Evolutionary conservation across 2,113 vertebrate genomes (phyloP).

Genomic region (Rhea americana): DNA sequence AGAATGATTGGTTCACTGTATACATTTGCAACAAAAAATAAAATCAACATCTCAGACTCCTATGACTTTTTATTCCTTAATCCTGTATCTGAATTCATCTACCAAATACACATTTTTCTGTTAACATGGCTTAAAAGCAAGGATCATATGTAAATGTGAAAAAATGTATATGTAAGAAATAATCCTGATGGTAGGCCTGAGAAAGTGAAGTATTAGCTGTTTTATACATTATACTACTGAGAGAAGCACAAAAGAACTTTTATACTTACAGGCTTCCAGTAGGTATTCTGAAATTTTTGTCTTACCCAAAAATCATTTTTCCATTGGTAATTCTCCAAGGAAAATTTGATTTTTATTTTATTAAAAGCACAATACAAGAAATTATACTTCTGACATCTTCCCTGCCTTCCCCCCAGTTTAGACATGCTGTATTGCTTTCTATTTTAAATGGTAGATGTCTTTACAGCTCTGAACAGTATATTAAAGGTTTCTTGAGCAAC

Average conservation of each 20-base stretch:
- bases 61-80: background rate
- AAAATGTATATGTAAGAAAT: accelerated
- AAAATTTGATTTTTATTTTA: background rate
- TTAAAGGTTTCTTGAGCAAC: background rate
- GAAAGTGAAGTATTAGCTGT: background rate
- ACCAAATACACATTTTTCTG: background rate
- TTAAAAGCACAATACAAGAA: background rate
- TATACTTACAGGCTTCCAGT: background rate
- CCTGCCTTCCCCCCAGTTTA: background rate
- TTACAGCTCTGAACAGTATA: background rate
- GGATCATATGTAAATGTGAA: background rate
- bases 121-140: background rate
- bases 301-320: background rate
- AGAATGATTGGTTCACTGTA: background rate
- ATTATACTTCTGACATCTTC: background rate
- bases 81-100: background rate
- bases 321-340: background rate
- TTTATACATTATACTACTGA: background rate
- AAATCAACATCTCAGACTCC: background rate
- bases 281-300: background rate
- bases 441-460: background rate
- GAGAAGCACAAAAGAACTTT: background rate
- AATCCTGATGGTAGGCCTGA: background rate
- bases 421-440: background rate
- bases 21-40: background rate